Evolutionary conservation across 2,113 vertebrate genomes (phyloP).

Genomic region (Ceyx cyanopectus): DNA sequence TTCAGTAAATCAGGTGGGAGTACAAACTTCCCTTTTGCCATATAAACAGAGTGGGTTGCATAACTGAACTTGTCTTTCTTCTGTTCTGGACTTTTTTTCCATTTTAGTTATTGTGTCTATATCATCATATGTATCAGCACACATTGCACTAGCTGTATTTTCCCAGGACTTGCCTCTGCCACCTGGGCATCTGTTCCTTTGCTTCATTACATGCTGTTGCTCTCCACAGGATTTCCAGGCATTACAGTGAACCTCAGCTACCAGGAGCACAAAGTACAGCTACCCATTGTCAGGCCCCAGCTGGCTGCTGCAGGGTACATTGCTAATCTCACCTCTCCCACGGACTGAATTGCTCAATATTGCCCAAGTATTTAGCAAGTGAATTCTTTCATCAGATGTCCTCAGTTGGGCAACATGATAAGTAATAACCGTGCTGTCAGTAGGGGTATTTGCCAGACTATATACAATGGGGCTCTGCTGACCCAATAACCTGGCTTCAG

Average conservation of each 20-base stretch:
- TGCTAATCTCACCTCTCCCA: background rate
- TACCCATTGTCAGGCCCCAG: background rate
- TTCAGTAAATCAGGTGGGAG: slow-evolving; percentile 45
- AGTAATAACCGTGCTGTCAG: background rate
- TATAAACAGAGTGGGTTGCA: slow-evolving; percentile 14
- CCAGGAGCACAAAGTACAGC: background rate
- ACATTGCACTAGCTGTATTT: background rate
- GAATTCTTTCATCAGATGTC: background rate
- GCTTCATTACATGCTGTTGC: background rate
- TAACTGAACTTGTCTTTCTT: slow-evolving; percentile 16
- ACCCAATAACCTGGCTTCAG: background rate
- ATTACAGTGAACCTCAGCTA: background rate
- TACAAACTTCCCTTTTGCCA: background rate
- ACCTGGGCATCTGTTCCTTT: background rate
- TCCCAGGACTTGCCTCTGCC: background rate
- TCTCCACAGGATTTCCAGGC: background rate
- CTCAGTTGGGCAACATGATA: background rate
- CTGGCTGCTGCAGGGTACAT: background rate
- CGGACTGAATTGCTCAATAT: slow-evolving; percentile 17
- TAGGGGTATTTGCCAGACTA: background rate
- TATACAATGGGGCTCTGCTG: background rate
- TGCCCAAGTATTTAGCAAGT: background rate
- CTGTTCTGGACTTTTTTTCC: background rate
- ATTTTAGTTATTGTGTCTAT: background rate
- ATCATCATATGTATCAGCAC: background rate